Percentiles rank a stretch among this genome's conserved stretches.
phyloP scores from a whole-genome alignment of 2,113 vertebrate genomes.

The Antechinus flavipes region DNA sequence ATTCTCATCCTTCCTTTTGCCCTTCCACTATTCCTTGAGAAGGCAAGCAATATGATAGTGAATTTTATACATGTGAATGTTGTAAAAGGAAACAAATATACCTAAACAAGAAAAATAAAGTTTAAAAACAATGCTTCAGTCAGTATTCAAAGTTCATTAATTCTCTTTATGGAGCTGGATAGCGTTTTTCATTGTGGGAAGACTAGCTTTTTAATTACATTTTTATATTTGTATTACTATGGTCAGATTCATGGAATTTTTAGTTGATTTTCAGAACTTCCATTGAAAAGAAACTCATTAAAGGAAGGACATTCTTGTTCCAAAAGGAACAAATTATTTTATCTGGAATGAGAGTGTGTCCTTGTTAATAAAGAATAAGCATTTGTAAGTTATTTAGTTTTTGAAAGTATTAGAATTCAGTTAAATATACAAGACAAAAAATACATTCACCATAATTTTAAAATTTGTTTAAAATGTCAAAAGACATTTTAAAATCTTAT shows the following conservation, averaged over 20 bases:
- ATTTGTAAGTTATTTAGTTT: not conserved
- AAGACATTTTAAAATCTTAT: constrained; percentile 49
- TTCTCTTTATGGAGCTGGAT: not conserved
- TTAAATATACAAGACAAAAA: constrained; percentile 4
- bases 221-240: not conserved
- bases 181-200: not conserved
- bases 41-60: not conserved
- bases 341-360: constrained; percentile 28
- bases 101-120: not conserved
- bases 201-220: not conserved
- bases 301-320: not conserved
- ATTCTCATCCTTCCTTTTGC: not conserved
- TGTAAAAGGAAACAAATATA: not conserved
- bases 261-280: not conserved
- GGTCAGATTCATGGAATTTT: not conserved
- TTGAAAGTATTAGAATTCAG: constrained; percentile 30
- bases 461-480: constrained; percentile 6
- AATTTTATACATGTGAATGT: not conserved
- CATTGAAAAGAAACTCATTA: not conserved
- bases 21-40: not conserved
- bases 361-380: constrained; percentile 17
- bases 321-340: constrained; percentile 35
- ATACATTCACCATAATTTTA: constrained; percentile 8
- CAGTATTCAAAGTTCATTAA: not conserved
- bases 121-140: not conserved